Evolutionary conservation across 1,140 invertebrate genomes (phyloP).

Genomic region (Drosophila lacteicornis): DNA sequence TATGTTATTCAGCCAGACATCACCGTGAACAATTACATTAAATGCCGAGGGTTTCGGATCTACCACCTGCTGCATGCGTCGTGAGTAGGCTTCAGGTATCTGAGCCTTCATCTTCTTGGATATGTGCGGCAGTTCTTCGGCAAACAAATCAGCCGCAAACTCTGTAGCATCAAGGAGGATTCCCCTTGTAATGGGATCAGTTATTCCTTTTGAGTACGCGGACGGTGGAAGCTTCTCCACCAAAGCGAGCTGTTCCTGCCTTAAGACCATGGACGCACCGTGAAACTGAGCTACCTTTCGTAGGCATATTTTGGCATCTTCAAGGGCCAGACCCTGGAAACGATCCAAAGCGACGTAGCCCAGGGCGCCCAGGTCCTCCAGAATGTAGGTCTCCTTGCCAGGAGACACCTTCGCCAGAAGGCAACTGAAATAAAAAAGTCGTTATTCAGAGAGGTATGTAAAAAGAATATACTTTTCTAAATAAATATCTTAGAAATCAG

Average conservation of each 20-base stretch:
- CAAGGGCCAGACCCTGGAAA: slow-evolving; percentile 31
- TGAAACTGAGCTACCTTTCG: slow-evolving; percentile 73
- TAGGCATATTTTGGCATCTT: slow-evolving; percentile 50
- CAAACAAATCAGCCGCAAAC: slow-evolving; percentile 56
- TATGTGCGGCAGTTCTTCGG: slow-evolving; percentile 84
- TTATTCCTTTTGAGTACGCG: slow-evolving; percentile 29
- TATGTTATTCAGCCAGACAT: slow-evolving; percentile 89
- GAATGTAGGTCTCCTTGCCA: slow-evolving; percentile 55
- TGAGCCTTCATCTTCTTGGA: slow-evolving; percentile 70
- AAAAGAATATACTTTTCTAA: too few species aligned
- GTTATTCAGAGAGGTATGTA: too few species aligned
- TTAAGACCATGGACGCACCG: slow-evolving; percentile 66
- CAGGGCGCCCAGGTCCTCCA: slow-evolving; percentile 62
- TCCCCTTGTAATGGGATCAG: slow-evolving; percentile 18
- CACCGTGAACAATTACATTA: slow-evolving; percentile 88
- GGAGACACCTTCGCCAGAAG: slow-evolving; percentile 25
- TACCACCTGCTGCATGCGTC: slow-evolving; percentile 47
- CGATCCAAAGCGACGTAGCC: slow-evolving; percentile 54
- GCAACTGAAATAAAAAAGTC: slow-evolving; percentile 20
- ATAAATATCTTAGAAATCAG: too few species aligned
- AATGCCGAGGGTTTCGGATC: slow-evolving; percentile 34
- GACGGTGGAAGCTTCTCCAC: slow-evolving; percentile 40
- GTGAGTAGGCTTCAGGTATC: slow-evolving; percentile 48
- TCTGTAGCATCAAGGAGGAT: slow-evolving; percentile 58
- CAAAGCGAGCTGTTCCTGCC: slow-evolving; percentile 29